Evolutionary conservation across 30 jellyfish, hydroid and myxozoan genomes (phyloP).

Genomic region (Aurelia coerulea): DNA sequence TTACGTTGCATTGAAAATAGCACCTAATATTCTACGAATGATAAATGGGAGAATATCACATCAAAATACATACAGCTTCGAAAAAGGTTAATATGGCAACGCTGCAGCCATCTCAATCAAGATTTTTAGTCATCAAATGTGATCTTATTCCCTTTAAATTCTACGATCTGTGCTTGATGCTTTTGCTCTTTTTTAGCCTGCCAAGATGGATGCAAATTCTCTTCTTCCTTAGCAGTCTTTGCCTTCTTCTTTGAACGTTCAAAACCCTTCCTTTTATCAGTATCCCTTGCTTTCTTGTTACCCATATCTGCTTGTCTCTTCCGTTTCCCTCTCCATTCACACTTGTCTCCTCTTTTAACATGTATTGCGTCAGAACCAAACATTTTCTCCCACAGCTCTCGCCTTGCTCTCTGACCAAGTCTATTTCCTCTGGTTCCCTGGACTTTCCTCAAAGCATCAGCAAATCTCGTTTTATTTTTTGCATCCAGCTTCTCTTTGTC

Average conservation of each 20-base stretch:
- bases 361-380: conserved; percentile 65
- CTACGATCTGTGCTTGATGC: conserved; percentile 12
- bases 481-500: neutral
- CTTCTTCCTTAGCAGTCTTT: neutral
- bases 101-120: neutral
- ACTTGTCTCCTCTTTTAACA: conserved; percentile 11
- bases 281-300: too few relatives aligned
- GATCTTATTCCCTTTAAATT: conserved; percentile 59
- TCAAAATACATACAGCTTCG: too few relatives aligned
- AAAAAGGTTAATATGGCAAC: too few relatives aligned
- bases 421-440: conserved; percentile 38
- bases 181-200: conserved; percentile 57
- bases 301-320: too few relatives aligned
- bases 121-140: conserved; percentile 58
- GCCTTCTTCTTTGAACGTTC: too few relatives aligned
- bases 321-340: neutral
- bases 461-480: conserved; percentile 1
- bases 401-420: conserved; percentile 75
- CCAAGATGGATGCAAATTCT: conserved; percentile 74
- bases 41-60: too few relatives aligned
- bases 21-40: too few relatives aligned
- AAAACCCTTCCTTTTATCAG: too few relatives aligned
- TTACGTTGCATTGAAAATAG: too few relatives aligned
- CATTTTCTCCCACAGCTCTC: conserved; percentile 54
- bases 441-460: neutral